Evolutionary conservation across 2,888 invertebrate species (phyloP).

Genomic region (Shargacucullia verbasci): DNA sequence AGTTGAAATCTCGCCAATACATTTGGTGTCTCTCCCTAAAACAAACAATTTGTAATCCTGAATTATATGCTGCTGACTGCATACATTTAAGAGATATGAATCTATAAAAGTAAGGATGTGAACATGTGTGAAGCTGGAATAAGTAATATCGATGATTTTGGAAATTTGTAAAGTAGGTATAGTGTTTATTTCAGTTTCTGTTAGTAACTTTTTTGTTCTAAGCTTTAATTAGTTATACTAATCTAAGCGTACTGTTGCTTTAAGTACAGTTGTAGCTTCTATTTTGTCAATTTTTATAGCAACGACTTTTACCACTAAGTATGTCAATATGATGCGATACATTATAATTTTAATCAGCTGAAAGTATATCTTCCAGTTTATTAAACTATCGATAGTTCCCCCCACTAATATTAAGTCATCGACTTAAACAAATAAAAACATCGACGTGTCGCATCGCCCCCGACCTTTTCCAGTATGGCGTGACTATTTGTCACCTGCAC

Average conservation of each 20-base stretch:
- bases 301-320: too few species aligned
- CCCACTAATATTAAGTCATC: conserved; percentile 86
- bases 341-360: neutral
- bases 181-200: neutral
- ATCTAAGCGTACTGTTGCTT: neutral
- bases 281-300: too few species aligned
- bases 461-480: conserved; percentile 82
- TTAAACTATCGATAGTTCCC: conserved; percentile 66
- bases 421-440: conserved; percentile 83
- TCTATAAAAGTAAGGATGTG: conserved; percentile 81
- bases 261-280: too few species aligned
- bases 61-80: conserved; percentile 88
- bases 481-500: conserved; percentile 88
- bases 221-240: neutral
- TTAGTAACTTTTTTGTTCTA: neutral
- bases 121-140: conserved; percentile 55
- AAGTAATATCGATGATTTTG: conserved; percentile 28
- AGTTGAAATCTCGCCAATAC: conserved; percentile 87
- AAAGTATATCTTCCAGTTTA: neutral
- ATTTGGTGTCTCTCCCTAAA: conserved; percentile 86
- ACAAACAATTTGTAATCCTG: conserved; percentile 89
- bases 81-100: conserved; percentile 88
- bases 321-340: neutral
- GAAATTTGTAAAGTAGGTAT: too few species aligned
- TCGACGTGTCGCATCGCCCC: conserved; percentile 81